These are phyloP conservation scores for Paralichthys olivaceus DNA, from an alignment of 2,113 vertebrate genomes.

Conservation along the genomic window DNA sequence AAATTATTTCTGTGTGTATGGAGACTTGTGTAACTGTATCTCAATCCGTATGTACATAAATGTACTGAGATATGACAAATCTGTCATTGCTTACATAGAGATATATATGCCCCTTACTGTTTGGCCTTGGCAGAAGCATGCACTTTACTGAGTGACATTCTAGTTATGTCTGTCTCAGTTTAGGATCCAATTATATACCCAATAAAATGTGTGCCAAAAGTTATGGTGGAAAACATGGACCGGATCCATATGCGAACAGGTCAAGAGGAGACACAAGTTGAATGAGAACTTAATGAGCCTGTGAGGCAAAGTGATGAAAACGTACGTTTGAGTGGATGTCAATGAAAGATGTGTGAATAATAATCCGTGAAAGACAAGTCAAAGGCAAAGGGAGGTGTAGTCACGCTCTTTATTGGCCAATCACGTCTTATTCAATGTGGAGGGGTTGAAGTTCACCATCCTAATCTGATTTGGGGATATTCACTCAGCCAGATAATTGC, in stretches of 20 bases:
- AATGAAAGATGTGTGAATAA: conserved; percentile 28
- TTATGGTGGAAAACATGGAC: background rate
- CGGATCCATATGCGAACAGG: background rate
- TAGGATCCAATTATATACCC: background rate
- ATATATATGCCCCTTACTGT: background rate
- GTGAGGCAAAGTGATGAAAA: conserved; percentile 24
- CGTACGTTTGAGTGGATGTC: conserved; percentile 31
- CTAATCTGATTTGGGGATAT: conserved; percentile 80
- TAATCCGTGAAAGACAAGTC: conserved; percentile 59
- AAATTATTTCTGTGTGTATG: too few relatives aligned
- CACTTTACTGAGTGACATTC: too few relatives aligned
- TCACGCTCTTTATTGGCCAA: conserved; percentile 46
- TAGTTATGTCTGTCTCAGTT: conserved; percentile 15
- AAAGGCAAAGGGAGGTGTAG: conserved; percentile 58
- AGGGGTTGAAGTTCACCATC: conserved; percentile 69
- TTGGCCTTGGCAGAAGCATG: background rate
- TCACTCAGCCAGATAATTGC: conserved; percentile 76
- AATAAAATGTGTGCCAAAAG: background rate
- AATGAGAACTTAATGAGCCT: background rate
- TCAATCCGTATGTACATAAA: too few relatives aligned
- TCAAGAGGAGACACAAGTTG: background rate
- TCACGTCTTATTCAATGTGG: conserved; percentile 56
- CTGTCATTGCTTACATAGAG: too few relatives aligned
- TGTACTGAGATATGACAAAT: too few relatives aligned
- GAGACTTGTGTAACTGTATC: too few relatives aligned